Percentiles rank a stretch among this genome's conserved stretches.
Evolutionary conservation across 2,113 vertebrate genomes (phyloP).

Genomic region (Prolemur simus): DNA sequence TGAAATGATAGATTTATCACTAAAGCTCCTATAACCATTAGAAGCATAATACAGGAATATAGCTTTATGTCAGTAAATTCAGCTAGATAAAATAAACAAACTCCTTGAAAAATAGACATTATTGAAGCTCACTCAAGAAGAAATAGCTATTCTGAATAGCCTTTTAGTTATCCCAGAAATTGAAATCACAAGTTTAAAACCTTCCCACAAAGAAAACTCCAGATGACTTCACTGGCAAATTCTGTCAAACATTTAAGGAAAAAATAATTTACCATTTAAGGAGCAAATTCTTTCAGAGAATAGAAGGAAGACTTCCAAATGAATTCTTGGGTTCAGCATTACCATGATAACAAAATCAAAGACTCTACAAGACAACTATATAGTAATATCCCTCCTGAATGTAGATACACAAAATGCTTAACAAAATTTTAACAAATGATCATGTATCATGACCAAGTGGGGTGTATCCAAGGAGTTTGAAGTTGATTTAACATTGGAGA

Average conservation of each 20-base stretch:
- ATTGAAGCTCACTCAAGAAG: neutral
- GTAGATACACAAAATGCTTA: neutral
- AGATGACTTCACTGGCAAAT: constrained; percentile 8
- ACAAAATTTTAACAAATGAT: neutral
- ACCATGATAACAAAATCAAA: neutral
- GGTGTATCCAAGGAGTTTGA: neutral
- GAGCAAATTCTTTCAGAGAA: neutral
- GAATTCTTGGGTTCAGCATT: neutral
- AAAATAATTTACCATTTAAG: neutral
- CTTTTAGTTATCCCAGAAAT: constrained; percentile 19
- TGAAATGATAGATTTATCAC: neutral
- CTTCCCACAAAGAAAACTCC: neutral
- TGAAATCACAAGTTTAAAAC: constrained; percentile 24
- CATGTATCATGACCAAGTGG: neutral
- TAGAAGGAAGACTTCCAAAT: neutral
- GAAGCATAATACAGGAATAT: neutral
- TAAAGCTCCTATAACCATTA: neutral
- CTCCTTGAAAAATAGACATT: neutral
- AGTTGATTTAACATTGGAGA: neutral
- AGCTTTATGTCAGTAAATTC: neutral
- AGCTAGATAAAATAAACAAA: neutral
- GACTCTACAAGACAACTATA: neutral
- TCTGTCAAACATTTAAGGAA: neutral
- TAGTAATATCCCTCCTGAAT: neutral
- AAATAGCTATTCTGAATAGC: neutral